These are phyloP conservation scores for Polyommatus iphigenia DNA, from an alignment of 2,888 invertebrate species.

Conservation along the genomic window DNA sequence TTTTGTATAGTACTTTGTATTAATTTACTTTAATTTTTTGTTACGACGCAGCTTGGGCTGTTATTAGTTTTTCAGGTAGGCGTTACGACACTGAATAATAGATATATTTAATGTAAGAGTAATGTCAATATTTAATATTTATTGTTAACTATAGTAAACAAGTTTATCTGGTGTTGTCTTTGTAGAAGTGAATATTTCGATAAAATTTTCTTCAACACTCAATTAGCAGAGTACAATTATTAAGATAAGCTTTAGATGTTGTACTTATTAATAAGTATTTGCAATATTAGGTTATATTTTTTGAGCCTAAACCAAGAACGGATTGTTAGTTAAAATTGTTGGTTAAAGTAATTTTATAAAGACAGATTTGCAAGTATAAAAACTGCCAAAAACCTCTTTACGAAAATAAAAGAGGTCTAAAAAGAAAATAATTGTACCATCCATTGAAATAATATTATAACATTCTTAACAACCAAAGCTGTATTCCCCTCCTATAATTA, in stretches of 20 bases:
- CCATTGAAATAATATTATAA: not conserved
- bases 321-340: slow-evolving; percentile 9
- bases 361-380: not conserved
- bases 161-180: slow-evolving; percentile 54
- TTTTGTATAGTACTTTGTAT: slow-evolving; percentile 58
- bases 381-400: not conserved
- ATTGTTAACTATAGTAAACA: slow-evolving; percentile 55
- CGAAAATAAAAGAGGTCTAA: not conserved
- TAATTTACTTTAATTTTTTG: slow-evolving; percentile 62
- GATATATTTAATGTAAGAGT: slow-evolving; percentile 60
- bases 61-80: slow-evolving; percentile 60
- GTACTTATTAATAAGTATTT: slow-evolving; percentile 40
- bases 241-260: slow-evolving; percentile 44
- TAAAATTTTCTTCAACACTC: slow-evolving; percentile 37
- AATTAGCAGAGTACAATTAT: slow-evolving; percentile 48
- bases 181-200: slow-evolving; percentile 50
- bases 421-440: not conserved
- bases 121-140: slow-evolving; percentile 60
- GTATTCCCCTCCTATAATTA: not conserved
- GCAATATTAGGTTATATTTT: slow-evolving; percentile 24
- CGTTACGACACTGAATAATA: slow-evolving; percentile 62
- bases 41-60: slow-evolving; percentile 70
- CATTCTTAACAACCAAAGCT: not conserved
- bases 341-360: slow-evolving; percentile 3
- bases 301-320: not conserved